A percentile compares a stretch with the other conserved stretches of the same genome.
These are phyloP conservation scores for Oryzias melastigma DNA, from an alignment of 2,113 vertebrate species.

Conservation along the genomic window DNA sequence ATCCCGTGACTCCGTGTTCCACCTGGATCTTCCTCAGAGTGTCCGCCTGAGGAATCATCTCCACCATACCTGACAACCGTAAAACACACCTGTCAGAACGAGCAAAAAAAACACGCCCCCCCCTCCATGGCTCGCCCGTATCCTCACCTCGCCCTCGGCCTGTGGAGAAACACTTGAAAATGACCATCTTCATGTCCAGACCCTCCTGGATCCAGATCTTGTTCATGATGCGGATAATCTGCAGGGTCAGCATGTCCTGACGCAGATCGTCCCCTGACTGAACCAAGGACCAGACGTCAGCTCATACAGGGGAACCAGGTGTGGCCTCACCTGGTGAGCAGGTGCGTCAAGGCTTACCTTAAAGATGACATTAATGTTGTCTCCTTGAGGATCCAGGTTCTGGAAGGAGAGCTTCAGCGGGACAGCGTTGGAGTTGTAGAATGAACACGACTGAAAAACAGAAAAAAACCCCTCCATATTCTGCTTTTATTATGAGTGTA, in stretches of 20 bases:
- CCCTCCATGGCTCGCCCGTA: not conserved
- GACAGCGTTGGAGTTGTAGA: slow-evolving; percentile 96
- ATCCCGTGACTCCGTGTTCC: slow-evolving; percentile 94
- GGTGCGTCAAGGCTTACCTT: slow-evolving; percentile 76
- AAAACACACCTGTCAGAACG: not conserved
- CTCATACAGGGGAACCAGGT: not conserved
- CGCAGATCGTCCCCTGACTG: slow-evolving; percentile 94
- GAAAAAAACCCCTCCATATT: not conserved
- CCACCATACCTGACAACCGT: slow-evolving; percentile 88
- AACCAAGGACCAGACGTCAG: slow-evolving; percentile 7
- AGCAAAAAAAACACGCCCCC: not conserved
- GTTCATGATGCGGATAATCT: slow-evolving; percentile 98
- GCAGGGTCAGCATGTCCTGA: slow-evolving; percentile 97
- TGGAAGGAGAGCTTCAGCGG: slow-evolving; percentile 94
- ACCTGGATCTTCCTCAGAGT: slow-evolving; percentile 97
- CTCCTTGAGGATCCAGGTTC: slow-evolving; percentile 87
- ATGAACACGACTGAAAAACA: slow-evolving; percentile 87
- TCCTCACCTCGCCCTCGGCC: slow-evolving; percentile 86
- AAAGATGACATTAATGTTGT: slow-evolving; percentile 93
- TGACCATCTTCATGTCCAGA: slow-evolving; percentile 98
- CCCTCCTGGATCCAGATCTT: slow-evolving; percentile 99
- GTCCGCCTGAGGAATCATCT: slow-evolving; percentile 96
- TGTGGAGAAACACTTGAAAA: slow-evolving; percentile 94
- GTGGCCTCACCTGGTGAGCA: not conserved
- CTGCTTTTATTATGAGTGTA: not conserved